Evolutionary conservation across 2,888 invertebrate species (phyloP).

Genomic region (Chloroclysta siterata): DNA sequence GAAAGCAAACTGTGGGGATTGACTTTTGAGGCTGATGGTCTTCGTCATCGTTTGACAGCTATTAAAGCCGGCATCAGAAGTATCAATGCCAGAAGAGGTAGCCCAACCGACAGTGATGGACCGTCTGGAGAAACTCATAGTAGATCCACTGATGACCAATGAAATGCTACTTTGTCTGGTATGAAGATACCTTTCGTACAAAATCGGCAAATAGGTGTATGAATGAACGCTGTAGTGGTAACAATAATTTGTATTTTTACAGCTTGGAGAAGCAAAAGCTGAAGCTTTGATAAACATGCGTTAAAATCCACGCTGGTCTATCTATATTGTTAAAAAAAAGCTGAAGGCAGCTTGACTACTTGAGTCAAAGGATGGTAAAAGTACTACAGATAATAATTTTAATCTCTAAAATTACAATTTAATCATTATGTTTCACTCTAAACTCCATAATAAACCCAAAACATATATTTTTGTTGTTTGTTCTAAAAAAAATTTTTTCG

Average conservation of each 20-base stretch:
- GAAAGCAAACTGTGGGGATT: neutral
- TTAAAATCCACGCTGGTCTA: conserved; percentile 11
- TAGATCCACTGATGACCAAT: neutral
- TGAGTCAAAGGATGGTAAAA: neutral
- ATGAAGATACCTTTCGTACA: neutral
- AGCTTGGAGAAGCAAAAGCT: conserved; percentile 39
- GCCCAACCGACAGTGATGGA: too few relatives aligned
- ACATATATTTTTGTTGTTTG: too few relatives aligned
- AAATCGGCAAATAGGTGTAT: conserved; percentile 1
- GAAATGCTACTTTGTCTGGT: neutral
- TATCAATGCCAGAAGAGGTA: too few relatives aligned
- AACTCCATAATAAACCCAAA: too few relatives aligned
- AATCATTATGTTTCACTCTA: too few relatives aligned
- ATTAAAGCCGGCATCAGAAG: too few relatives aligned
- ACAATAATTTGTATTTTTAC: conserved; percentile 22
- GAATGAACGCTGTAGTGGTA: conserved; percentile 8
- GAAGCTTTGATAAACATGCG: conserved; percentile 38
- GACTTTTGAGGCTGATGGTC: too few relatives aligned
- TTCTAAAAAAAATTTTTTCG: neutral
- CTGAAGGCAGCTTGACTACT: neutral
- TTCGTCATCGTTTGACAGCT: too few relatives aligned
- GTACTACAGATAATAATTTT: neutral
- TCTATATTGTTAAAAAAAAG: neutral
- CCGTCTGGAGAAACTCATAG: too few relatives aligned
- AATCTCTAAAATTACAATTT: too few relatives aligned